Conservation (phyloP, 2,888 invertebrate genomes). For the Epistrophe eligans region DNA sequence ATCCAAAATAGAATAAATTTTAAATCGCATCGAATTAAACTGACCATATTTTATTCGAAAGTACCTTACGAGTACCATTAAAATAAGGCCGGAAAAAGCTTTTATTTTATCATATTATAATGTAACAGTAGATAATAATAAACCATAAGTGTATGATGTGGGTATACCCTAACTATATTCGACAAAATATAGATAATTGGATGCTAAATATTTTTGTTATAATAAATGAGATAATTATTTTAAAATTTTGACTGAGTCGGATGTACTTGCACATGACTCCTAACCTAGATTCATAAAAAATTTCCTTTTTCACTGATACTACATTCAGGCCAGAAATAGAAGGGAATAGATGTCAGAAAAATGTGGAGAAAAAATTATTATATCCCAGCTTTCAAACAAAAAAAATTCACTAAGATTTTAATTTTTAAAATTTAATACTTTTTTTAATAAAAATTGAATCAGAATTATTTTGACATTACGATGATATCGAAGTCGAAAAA, state of each 20-base stretch:
- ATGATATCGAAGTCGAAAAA: no score
- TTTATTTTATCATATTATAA: neutral
- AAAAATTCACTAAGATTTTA: no score
- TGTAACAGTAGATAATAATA: slow-evolving; percentile 2
- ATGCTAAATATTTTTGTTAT: neutral
- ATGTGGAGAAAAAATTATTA: no score
- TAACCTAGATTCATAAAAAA: no score
- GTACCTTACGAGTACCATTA: slow-evolving; percentile 5
- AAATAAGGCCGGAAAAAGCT: neutral
- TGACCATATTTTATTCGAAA: slow-evolving; percentile 32
- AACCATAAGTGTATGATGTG: neutral
- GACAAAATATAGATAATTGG: neutral
- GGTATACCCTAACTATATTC: neutral
- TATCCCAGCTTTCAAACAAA: no score
- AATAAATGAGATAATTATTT: neutral
- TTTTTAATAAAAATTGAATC: no score
- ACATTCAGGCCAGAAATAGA: no score
- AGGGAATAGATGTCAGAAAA: no score
- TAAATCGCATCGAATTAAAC: slow-evolving; percentile 25
- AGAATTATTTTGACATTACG: no score
- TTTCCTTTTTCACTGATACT: no score
- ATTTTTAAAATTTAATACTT: no score
- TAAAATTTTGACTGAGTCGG: neutral
- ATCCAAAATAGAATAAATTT: slow-evolving; percentile 31
- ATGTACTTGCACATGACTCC: neutral